Evolutionary conservation across 2,797 vertebrate species (phyloP).

Genomic region (Cryptoblepharus egeriae): DNA sequence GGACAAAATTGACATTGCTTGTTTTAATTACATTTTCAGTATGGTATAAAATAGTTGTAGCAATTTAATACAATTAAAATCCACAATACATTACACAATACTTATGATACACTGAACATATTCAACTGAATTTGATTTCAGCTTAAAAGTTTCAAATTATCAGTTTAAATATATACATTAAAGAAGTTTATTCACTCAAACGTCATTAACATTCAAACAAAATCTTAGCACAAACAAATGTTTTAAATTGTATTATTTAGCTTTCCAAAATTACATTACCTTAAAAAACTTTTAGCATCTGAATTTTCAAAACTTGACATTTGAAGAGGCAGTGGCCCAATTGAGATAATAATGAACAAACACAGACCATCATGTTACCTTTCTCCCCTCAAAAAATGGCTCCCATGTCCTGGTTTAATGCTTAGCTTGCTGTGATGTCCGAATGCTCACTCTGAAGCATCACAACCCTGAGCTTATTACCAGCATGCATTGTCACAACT

Average conservation of each 20-base stretch:
- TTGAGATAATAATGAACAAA: background rate
- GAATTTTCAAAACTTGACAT: background rate
- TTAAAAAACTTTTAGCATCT: background rate
- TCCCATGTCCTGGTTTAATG: background rate
- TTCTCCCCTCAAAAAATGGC: background rate
- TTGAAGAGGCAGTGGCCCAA: background rate
- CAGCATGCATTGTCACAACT: too few species aligned
- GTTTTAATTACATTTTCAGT: background rate
- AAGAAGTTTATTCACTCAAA: background rate
- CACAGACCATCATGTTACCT: background rate
- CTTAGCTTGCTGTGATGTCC: background rate
- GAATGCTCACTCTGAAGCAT: too few species aligned
- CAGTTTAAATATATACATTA: background rate
- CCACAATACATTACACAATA: background rate
- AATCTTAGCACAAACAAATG: background rate
- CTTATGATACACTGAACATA: too few species aligned
- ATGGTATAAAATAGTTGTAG: background rate
- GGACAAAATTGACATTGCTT: background rate
- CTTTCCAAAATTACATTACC: background rate
- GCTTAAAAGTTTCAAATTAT: background rate
- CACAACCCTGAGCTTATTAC: too few species aligned
- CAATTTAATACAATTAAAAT: background rate
- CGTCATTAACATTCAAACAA: background rate
- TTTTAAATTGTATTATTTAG: background rate
- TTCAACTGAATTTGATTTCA: background rate